These are phyloP conservation scores for Apteryx owenii DNA, from an alignment of 2,113 vertebrate species.

Conservation along the genomic window DNA sequence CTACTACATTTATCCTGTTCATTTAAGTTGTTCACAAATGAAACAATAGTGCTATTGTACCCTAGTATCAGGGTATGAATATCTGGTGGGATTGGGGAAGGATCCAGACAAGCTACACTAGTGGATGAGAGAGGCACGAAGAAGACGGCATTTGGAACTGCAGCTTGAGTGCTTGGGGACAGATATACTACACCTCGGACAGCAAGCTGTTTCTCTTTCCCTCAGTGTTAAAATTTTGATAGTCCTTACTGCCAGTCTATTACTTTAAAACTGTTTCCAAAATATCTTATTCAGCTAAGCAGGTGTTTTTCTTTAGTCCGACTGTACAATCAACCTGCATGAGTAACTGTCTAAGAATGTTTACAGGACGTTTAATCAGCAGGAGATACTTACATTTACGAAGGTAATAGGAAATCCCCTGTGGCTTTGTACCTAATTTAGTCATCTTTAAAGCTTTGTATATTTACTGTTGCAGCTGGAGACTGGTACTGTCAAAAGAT, in stretches of 20 bases:
- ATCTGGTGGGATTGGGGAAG: neutral
- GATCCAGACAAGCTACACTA: neutral
- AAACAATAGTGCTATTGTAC: neutral
- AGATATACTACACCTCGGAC: neutral
- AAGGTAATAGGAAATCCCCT: slow-evolving; percentile 40
- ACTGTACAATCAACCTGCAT: slow-evolving; percentile 13
- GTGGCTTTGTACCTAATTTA: slow-evolving; percentile 34
- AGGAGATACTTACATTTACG: slow-evolving; percentile 28
- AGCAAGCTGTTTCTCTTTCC: neutral
- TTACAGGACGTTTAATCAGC: slow-evolving; percentile 33
- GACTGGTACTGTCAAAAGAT: neutral
- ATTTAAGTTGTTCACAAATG: neutral
- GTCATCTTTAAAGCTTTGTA: neutral
- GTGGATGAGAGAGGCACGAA: neutral
- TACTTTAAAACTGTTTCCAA: neutral
- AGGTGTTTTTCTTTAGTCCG: slow-evolving; percentile 8
- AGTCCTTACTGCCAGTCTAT: neutral
- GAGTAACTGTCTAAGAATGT: slow-evolving; percentile 52
- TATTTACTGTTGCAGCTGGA: slow-evolving; percentile 35
- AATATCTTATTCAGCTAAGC: neutral
- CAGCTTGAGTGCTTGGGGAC: neutral
- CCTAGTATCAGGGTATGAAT: neutral
- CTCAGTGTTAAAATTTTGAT: neutral
- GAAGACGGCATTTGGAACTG: neutral
- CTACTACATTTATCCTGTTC: neutral